A percentile compares a stretch with the other conserved stretches of the same genome.
phyloP scores from a whole-genome alignment of 2,797 vertebrate genomes.

The Gymnothorax javanicus region DNA sequence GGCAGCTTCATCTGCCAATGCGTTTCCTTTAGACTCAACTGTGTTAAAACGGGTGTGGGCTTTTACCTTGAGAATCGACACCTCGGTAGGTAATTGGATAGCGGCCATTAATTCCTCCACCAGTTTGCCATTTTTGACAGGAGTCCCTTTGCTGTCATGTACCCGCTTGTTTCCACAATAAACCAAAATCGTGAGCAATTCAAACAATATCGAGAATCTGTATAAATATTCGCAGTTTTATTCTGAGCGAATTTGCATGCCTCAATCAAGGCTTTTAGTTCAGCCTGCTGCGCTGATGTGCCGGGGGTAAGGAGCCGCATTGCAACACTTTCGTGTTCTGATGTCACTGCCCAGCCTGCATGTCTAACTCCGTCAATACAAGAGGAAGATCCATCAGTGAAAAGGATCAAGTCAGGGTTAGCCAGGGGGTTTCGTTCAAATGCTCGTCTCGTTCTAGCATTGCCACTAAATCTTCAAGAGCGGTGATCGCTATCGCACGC shows the following conservation, averaged over 20 bases:
- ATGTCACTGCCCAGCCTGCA: conserved; percentile 19
- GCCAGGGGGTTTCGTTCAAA: not conserved
- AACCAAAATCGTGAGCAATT: conserved; percentile 25
- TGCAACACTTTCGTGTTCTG: not conserved
- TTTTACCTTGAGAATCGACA: conserved; percentile 14
- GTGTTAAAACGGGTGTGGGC: not conserved
- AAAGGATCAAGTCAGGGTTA: conserved; percentile 15
- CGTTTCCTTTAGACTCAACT: not conserved
- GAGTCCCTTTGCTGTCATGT: not conserved
- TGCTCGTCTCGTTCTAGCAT: not conserved
- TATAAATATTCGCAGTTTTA: conserved; percentile 17
- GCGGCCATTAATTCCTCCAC: conserved; percentile 1
- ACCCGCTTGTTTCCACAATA: conserved; percentile 16
- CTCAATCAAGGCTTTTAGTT: conserved; percentile 19
- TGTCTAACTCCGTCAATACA: not conserved
- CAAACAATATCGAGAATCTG: conserved; percentile 12
- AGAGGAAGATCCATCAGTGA: conserved; percentile 19
- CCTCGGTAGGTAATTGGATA: conserved; percentile 3
- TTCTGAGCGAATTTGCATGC: not conserved
- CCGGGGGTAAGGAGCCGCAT: not conserved
- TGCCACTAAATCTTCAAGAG: not conserved
- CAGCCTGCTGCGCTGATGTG: conserved; percentile 12
- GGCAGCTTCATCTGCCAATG: conserved; percentile 9
- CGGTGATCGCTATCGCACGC: not conserved
- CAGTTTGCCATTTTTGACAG: not conserved